Evolutionary conservation across 2,888 invertebrate genomes (phyloP), one percentile per base, ranked within the genome.

Genomic region (Cylloceria caligata): DNA sequence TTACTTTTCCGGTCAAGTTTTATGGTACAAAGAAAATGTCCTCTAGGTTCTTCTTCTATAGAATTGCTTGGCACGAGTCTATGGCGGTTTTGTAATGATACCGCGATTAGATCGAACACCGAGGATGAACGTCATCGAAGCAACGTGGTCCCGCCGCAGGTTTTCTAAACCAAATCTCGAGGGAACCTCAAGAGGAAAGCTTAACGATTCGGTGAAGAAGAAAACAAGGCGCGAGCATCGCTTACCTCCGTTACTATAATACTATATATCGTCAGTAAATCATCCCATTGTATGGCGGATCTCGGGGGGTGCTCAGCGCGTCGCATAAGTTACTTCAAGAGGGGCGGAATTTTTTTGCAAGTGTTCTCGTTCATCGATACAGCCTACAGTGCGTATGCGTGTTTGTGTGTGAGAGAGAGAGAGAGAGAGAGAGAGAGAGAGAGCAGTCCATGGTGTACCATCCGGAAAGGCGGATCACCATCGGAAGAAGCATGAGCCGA

Each of bases 281-380:
- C 83, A 77, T 55, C 27, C 69, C 57, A 84, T 84, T 83, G 84
- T 83, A 47, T 24, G 39, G 1, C 52, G 19, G 24, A 78, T 78
- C 64, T 45, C n/a, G 39, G 69, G 34, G 57, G 71, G 57, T 42
- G 60, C 74, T 75, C 39, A 45, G 7, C 36, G 13, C 60, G 34
- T 47, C 52, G 55, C 52, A 68, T 45, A 71, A 55, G 27, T 72
- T 74, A 65, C 30, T 60, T 67, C 47, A 45, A 74, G 45, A 67
- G 81, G 83, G 83, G 85, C 80, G 83, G 81, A 81, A 81, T n/a
- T 80, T 75, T 76, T 84, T 80, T 67, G 83, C 85, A 81, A 84
- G 84, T 84, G 83, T 81, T 69, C 73, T 64, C 77, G 81, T 74
- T 45, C 64, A 69, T 81, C 81, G 79, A 76, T 83, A 83, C 57